These are phyloP conservation scores for Phacellophora camtschatica DNA, from an alignment of 30 jellyfish, hydroid and myxozoan genomes.

Conservation along the genomic window DNA sequence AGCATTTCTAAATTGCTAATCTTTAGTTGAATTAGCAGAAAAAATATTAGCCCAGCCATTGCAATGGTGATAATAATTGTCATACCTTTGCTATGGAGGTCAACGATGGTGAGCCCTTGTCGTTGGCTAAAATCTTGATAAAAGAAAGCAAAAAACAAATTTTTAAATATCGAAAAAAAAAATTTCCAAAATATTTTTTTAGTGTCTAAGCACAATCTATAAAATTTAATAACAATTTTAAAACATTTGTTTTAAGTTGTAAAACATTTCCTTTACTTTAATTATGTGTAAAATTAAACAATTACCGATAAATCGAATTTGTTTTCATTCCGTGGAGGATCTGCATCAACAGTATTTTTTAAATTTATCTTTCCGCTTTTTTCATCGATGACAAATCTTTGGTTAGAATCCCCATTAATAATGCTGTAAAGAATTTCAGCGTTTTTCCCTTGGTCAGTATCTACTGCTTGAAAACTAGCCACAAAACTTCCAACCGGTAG, in stretches of 20 bases:
- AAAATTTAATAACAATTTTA: too few species aligned
- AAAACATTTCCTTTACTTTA: too few species aligned
- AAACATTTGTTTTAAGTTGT: too few species aligned
- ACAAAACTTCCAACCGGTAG: constrained; percentile 24
- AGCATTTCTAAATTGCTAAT: not conserved
- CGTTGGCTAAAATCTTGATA: constrained; percentile 29
- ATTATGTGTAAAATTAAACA: too few species aligned
- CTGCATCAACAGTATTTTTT: constrained; percentile 64
- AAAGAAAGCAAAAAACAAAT: not conserved
- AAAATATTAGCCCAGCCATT: not conserved
- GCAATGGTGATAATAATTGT: not conserved
- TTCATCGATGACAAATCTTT: constrained; percentile 46
- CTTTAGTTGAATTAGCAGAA: not conserved
- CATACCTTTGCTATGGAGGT: constrained; percentile 53
- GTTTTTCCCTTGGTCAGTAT: constrained; percentile 63
- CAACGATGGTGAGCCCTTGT: constrained; percentile 43
- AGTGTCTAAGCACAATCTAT: too few species aligned
- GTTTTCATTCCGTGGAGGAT: constrained; percentile 41
- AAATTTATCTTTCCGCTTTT: constrained; percentile 50
- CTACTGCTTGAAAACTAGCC: constrained; percentile 49
- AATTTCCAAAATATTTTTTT: too few species aligned
- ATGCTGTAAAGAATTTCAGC: constrained; percentile 52
- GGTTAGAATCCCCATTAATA: constrained; percentile 14
- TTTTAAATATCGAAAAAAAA: not conserved
- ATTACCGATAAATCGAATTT: constrained; percentile 20